Evolutionary conservation across 1,140 invertebrate species (phyloP).

Genomic region (Tetranychus urticae): DNA sequence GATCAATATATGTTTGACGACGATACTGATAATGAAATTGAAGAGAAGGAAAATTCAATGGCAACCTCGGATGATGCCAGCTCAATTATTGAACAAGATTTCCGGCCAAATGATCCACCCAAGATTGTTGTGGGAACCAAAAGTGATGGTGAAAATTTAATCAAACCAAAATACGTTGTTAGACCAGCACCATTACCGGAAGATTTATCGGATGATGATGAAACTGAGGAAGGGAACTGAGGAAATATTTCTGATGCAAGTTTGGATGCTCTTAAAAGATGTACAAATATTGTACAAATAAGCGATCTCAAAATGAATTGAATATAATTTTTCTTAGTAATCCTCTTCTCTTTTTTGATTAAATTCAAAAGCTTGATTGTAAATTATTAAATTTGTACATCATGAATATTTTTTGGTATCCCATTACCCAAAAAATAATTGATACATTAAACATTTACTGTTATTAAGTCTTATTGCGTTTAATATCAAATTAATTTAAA

Average conservation of each 20-base stretch:
- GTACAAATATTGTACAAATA: conserved; percentile 9
- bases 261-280: conserved; percentile 40
- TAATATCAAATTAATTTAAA: too few species aligned
- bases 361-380: too few species aligned
- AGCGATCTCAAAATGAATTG: too few species aligned
- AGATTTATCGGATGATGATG: conserved; percentile 11
- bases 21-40: background rate
- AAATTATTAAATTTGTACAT: too few species aligned
- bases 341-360: too few species aligned
- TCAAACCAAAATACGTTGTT: conserved; percentile 26
- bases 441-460: too few species aligned
- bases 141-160: background rate
- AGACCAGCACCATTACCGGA: conserved; percentile 26
- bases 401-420: too few species aligned
- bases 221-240: conserved; percentile 1
- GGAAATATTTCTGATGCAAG: conserved; percentile 47
- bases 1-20: background rate
- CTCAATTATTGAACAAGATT: background rate
- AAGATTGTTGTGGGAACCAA: too few species aligned
- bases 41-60: background rate
- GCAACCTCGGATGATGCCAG: background rate
- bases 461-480: too few species aligned
- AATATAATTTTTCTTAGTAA: too few species aligned
- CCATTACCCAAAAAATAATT: too few species aligned
- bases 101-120: too few species aligned